Base-by-base conservation (phyloP, 2,113 vertebrate genomes). In the Corythoichthys intestinalis region DNA sequence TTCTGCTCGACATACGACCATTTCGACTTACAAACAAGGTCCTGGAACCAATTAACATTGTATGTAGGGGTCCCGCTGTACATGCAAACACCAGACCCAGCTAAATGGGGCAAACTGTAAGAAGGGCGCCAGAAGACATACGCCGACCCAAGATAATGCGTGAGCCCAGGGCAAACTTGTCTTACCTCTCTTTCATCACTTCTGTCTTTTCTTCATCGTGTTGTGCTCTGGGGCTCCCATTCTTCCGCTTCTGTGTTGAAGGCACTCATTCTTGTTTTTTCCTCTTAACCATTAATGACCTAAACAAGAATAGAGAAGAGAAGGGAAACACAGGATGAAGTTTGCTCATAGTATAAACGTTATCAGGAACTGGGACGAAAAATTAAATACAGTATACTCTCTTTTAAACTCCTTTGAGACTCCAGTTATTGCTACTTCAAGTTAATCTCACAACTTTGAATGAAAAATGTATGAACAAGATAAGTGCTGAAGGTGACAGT, bases 101-200 rank as follows among this genome's bases (percentile, higher is more conserved):
- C 46, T 70, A 71, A 79, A 44, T 78, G 65, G 72, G 69, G 52
- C 65, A 73, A 65, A 50, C 69, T 65, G 76, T 84, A 86, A 75
- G 57, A 86, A 56, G 79, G 47, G 78, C 81, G 71, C 62, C 67
- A 34, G 59, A 35, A 70, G 39, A 70, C 28, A 53, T 12, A 64
- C 28, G 52, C 14, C 28, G 20, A 48, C 50, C 47, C 35, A 35
- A 61, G 54, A 74, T 47, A 44, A 38, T 50, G 63, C 74, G 2
- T 34, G 69, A 69, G 41, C 66, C 65, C 0, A 0, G 41, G 71
- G 66, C 13, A 68, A 84, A 75, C 53, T 39, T 78, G 66, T 78
- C 83, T 75, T 80, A 87, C 85, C 81, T 66, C 63, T 71, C 63
- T 79, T 75, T 76, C 65, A 80, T 78, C 64, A 34, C 35, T 48